Evolutionary conservation across 2,797 vertebrate genomes (phyloP).

Genomic region (Tokudaia muenninki): DNA sequence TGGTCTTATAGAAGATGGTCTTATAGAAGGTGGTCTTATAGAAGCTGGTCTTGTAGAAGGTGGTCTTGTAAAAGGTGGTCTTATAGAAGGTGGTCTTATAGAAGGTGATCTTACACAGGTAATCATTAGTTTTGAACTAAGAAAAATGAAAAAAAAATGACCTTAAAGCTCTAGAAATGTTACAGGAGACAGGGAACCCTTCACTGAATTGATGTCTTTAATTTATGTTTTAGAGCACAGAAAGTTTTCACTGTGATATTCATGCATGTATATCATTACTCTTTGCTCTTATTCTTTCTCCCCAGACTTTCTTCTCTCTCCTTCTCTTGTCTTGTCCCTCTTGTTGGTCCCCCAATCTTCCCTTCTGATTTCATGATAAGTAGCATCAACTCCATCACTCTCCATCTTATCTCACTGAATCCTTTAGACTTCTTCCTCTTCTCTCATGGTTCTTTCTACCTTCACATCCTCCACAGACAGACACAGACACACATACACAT

Average conservation of each 20-base stretch:
- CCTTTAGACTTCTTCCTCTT: neutral
- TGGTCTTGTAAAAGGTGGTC: slow-evolving; percentile 38
- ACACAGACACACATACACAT: neutral
- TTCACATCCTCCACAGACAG: neutral
- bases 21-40: slow-evolving; percentile 59
- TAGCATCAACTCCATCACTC: no score
- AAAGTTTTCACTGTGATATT: neutral
- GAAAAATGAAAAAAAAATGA: slow-evolving; percentile 61
- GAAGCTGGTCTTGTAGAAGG: slow-evolving; percentile 63
- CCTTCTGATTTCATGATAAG: neutral
- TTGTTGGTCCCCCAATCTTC: neutral
- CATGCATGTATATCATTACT: neutral
- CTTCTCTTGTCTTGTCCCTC: neutral
- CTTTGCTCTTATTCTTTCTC: neutral
- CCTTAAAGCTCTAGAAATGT: slow-evolving; percentile 11
- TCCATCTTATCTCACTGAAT: neutral
- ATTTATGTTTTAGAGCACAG: neutral
- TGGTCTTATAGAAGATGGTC: slow-evolving; percentile 57
- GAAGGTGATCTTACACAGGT: slow-evolving; percentile 47
- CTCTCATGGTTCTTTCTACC: neutral
- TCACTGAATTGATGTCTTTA: neutral
- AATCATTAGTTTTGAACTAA: slow-evolving; percentile 62
- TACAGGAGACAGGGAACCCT: neutral
- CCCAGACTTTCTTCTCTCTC: neutral
- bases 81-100: slow-evolving; percentile 43